A percentile compares a stretch with the other conserved stretches of the same genome.
phyloP scores from a whole-genome alignment of 2,797 vertebrate species.

The Acanthurus tractus region DNA sequence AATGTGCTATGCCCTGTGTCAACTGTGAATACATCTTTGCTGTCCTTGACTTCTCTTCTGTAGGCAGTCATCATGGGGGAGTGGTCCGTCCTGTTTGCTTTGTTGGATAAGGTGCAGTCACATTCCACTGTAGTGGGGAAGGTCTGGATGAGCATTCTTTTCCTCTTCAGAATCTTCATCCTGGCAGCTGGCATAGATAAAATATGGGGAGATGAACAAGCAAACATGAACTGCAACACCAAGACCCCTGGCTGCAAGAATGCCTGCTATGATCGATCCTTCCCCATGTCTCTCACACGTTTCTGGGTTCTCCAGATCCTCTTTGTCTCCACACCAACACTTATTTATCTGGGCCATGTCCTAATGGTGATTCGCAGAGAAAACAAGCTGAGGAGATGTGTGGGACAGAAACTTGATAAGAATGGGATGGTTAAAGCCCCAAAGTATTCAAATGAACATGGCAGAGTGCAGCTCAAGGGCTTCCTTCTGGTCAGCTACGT shows the following conservation, averaged over 20 bases:
- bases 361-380: slow-evolving; percentile 80
- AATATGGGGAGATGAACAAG: slow-evolving; percentile 94
- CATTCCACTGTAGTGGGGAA: slow-evolving; percentile 93
- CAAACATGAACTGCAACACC: slow-evolving; percentile 91
- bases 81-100: slow-evolving; percentile 92
- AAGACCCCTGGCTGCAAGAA: slow-evolving; percentile 89
- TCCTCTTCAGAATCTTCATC: slow-evolving; percentile 95
- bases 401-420: slow-evolving; percentile 74
- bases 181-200: slow-evolving; percentile 90
- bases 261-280: slow-evolving; percentile 90
- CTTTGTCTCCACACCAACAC: slow-evolving; percentile 90
- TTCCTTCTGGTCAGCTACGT: slow-evolving; percentile 90
- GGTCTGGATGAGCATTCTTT: slow-evolving; percentile 93
- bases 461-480: slow-evolving; percentile 90
- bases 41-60: background rate
- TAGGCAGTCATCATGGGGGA: slow-evolving; percentile 88
- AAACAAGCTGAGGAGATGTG: slow-evolving; percentile 87
- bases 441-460: slow-evolving; percentile 80
- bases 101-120: slow-evolving; percentile 94
- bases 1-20: too few species aligned
- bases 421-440: slow-evolving; percentile 73
- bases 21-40: too few species aligned
- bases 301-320: slow-evolving; percentile 96
- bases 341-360: slow-evolving; percentile 92
- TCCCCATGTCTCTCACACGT: slow-evolving; percentile 93